Percentiles rank a stretch among this genome's conserved stretches.
phyloP scores from a whole-genome alignment of 2,888 invertebrate genomes.

The Pristionchus japonicus region DNA sequence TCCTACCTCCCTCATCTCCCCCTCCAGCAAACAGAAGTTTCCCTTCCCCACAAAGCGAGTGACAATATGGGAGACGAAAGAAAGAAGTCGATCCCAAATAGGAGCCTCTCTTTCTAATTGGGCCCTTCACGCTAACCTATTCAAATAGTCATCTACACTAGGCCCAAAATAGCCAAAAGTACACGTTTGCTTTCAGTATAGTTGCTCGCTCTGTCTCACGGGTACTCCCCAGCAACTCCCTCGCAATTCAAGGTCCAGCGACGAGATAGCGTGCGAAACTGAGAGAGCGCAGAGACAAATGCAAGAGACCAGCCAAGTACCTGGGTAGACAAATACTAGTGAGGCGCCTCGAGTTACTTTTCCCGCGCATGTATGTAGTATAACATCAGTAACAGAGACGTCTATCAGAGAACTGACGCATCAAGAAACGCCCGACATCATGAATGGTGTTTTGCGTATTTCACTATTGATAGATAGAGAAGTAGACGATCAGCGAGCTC shows the following conservation, averaged over 20 bases:
- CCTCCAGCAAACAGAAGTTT: neutral
- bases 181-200: neutral
- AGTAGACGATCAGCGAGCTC: no score
- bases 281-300: conserved; percentile 5
- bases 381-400: neutral
- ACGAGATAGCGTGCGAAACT: neutral
- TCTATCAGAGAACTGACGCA: neutral
- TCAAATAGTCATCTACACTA: neutral
- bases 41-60: neutral
- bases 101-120: neutral
- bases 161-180: neutral
- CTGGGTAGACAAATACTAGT: neutral
- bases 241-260: neutral
- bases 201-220: neutral
- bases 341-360: conserved; percentile 17
- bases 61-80: neutral
- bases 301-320: neutral
- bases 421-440: neutral
- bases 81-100: neutral
- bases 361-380: conserved; percentile 20
- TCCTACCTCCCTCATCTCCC: neutral
- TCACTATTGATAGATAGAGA: no score
- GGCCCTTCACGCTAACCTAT: neutral
- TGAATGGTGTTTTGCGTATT: no score
- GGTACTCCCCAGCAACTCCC: neutral